Evolutionary conservation across 2,797 vertebrate species (phyloP).

Genomic region (Lerista edwardsae): DNA sequence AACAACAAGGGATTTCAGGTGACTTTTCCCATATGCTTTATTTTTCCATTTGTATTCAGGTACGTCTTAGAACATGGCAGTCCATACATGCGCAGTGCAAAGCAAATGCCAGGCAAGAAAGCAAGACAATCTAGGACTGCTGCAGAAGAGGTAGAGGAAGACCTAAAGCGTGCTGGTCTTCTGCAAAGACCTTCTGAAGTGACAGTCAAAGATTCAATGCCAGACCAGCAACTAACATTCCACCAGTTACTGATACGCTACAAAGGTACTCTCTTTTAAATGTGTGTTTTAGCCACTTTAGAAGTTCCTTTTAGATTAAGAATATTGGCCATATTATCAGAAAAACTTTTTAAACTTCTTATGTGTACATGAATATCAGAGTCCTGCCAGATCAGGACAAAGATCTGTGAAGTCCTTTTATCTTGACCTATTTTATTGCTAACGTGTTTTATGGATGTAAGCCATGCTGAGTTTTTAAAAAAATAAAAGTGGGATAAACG

Average conservation of each 20-base stretch:
- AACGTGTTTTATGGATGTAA: no score
- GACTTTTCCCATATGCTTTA: background rate
- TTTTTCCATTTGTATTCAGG: conserved; percentile 71
- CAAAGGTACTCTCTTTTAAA: conserved; percentile 78
- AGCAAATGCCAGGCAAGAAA: conserved; percentile 74
- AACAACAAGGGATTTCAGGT: background rate
- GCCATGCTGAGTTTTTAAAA: no score
- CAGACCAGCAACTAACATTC: conserved; percentile 91
- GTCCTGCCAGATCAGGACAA: no score
- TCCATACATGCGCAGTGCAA: conserved; percentile 86
- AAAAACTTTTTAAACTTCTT: background rate
- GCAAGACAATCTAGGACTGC: conserved; percentile 75
- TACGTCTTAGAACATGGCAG: conserved; percentile 92
- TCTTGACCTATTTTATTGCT: no score
- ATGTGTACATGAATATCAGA: no score
- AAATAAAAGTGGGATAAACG: no score
- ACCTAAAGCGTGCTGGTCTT: conserved; percentile 82
- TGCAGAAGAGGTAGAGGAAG: conserved; percentile 86
- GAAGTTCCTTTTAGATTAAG: background rate
- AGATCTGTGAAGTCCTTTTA: no score
- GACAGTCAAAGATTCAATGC: conserved; percentile 85
- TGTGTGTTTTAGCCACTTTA: background rate
- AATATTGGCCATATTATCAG: background rate
- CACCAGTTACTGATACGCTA: conserved; percentile 88
- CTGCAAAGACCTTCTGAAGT: conserved; percentile 63